phyloP scores from a whole-genome alignment of 2,797 vertebrate genomes.

The Poeciliopsis turneri region DNA sequence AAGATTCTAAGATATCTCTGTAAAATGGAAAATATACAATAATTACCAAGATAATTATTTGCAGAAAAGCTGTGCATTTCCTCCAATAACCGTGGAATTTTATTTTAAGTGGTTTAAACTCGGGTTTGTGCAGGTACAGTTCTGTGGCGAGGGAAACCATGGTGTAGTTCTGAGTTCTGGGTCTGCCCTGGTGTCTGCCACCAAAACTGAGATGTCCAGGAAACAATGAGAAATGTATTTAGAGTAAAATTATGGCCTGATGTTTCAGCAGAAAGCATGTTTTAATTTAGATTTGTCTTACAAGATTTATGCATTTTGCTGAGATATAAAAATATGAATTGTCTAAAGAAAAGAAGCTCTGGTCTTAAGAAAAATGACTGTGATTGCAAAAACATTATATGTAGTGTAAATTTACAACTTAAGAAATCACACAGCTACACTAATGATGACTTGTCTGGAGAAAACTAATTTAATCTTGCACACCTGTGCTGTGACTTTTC shows the following conservation, averaged over 20 bases:
- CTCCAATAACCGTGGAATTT: constrained; percentile 40
- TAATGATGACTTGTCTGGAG: background rate
- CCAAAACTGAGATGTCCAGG: background rate
- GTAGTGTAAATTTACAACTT: background rate
- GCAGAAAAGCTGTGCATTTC: constrained; percentile 43
- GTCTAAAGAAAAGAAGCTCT: background rate
- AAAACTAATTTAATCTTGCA: background rate
- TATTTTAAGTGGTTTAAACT: constrained; percentile 39
- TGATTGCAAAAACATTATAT: background rate
- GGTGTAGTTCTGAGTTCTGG: background rate
- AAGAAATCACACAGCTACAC: background rate
- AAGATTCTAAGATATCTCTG: constrained; percentile 33
- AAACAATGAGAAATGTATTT: background rate
- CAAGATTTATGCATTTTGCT: background rate
- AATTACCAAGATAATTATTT: constrained; percentile 55
- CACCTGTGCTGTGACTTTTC: background rate
- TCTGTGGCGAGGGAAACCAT: background rate
- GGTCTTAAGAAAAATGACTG: background rate
- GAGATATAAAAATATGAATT: background rate
- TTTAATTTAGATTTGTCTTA: background rate
- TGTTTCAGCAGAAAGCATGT: background rate
- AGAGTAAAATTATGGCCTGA: background rate
- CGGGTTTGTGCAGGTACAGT: background rate
- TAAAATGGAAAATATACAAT: constrained; percentile 63
- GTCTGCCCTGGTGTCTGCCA: background rate